Conservation (phyloP, 2,113 vertebrate genomes). For the Pimephales promelas region DNA sequence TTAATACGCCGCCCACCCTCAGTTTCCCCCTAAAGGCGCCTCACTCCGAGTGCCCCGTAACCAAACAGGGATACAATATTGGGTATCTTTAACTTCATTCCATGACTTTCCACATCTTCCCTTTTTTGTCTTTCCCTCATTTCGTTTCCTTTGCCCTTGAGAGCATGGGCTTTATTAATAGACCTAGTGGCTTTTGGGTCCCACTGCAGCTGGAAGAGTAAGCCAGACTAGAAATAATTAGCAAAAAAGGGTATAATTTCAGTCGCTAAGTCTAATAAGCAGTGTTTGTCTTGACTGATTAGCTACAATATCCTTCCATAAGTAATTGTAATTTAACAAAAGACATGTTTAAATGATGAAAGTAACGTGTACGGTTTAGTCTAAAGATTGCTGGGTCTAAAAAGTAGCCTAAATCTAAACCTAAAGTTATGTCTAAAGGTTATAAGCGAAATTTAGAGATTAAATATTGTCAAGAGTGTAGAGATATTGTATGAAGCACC, state of each 20-base stretch:
- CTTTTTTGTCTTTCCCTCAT: constrained; percentile 29
- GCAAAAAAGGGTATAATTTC: background rate
- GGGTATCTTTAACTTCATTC: constrained; percentile 9
- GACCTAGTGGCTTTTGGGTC: constrained; percentile 25
- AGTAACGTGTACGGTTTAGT: background rate
- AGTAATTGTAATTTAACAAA: background rate
- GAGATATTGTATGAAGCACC: no score
- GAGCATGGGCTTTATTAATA: constrained; percentile 48
- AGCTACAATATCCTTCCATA: background rate
- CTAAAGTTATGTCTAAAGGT: no score
- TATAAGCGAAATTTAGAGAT: no score
- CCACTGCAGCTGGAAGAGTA: constrained; percentile 35
- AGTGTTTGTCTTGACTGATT: background rate
- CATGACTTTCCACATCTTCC: constrained; percentile 5
- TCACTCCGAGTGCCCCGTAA: constrained; percentile 15
- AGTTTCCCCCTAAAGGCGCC: background rate
- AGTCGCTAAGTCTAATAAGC: background rate
- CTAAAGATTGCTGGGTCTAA: background rate
- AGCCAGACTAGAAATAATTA: background rate
- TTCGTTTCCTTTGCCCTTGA: constrained; percentile 30
- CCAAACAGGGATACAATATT: background rate
- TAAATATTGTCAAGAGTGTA: no score
- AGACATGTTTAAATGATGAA: background rate
- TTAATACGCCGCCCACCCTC: constrained; percentile 47
- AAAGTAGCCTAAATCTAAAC: background rate